Conservation (phyloP, 2,888 invertebrate genomes). For the Melieria picta region DNA sequence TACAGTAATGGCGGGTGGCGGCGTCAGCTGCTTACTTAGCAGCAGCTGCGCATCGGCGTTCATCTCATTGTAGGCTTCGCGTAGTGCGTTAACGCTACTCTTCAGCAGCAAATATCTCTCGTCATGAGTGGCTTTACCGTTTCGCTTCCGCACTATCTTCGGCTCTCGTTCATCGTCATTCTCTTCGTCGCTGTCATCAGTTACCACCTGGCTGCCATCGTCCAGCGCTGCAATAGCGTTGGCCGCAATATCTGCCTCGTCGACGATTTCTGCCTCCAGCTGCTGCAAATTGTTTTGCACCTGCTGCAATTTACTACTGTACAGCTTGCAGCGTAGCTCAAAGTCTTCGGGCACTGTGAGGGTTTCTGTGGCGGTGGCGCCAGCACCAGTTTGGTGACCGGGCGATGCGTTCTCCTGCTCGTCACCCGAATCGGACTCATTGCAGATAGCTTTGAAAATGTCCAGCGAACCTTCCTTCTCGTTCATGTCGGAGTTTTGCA, state of each 20-base stretch:
- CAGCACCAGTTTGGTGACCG: constrained; percentile 27
- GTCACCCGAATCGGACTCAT: constrained; percentile 57
- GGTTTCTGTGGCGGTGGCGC: constrained; percentile 42
- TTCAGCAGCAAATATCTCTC: constrained; percentile 46
- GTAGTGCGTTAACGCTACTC: constrained; percentile 45
- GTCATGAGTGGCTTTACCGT: constrained; percentile 34
- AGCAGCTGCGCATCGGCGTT: constrained; percentile 33
- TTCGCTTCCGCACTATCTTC: constrained; percentile 29
- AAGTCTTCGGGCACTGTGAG: constrained; percentile 22
- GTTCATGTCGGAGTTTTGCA: constrained; percentile 63
- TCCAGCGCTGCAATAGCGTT: constrained; percentile 15
- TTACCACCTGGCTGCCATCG: constrained; percentile 8
- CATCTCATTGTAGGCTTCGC: constrained; percentile 49
- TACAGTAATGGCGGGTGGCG: constrained; percentile 31
- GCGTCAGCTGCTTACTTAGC: constrained; percentile 29
- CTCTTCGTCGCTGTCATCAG: constrained; percentile 35
- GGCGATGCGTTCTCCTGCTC: constrained; percentile 41
- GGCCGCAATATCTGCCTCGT: constrained; percentile 34
- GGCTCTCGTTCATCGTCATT: constrained; percentile 35
- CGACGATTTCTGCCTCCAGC: constrained; percentile 48
- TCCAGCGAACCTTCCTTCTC: constrained; percentile 60
- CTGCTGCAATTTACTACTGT: constrained; percentile 45
- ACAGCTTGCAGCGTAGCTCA: constrained; percentile 39
- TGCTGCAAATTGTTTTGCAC: constrained; percentile 47
- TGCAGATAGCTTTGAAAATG: constrained; percentile 63